Percentiles rank a stretch among this genome's conserved stretches.
Evolutionary conservation across 2,113 vertebrate genomes (phyloP).

Genomic region (Cricetomys ansorgei): DNA sequence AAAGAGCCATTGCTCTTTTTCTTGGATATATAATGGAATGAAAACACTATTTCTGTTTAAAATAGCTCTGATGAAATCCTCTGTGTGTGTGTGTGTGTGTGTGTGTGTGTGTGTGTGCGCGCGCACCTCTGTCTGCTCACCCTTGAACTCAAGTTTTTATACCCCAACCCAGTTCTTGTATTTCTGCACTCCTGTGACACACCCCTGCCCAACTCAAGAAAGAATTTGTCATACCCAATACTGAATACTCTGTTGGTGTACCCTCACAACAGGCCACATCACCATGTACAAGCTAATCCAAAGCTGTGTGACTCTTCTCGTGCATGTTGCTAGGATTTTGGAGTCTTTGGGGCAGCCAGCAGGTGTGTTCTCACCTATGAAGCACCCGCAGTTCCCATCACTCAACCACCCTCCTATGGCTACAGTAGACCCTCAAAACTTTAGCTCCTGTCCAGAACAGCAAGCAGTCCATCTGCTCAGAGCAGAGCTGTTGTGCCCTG

Average conservation of each 20-base stretch:
- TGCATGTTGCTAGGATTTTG: background rate
- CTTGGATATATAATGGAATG: background rate
- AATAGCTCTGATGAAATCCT: background rate
- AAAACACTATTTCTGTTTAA: background rate
- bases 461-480: constrained; percentile 16
- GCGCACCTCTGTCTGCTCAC: background rate
- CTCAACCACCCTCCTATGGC: background rate
- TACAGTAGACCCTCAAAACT: background rate
- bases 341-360: background rate
- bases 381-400: background rate
- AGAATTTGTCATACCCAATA: background rate
- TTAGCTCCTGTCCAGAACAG: background rate
- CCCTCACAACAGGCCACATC: background rate
- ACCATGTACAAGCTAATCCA: background rate
- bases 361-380: background rate
- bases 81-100: rapidly evolving
- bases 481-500: background rate
- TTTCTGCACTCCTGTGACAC: background rate
- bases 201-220: background rate
- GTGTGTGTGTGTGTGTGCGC: background rate
- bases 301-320: background rate
- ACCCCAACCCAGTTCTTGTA: background rate
- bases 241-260: background rate
- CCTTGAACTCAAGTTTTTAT: rapidly evolving
- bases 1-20: background rate